These are phyloP conservation scores for Acrobasis consociella DNA, from an alignment of 2,888 invertebrate species.

Conservation along the genomic window DNA sequence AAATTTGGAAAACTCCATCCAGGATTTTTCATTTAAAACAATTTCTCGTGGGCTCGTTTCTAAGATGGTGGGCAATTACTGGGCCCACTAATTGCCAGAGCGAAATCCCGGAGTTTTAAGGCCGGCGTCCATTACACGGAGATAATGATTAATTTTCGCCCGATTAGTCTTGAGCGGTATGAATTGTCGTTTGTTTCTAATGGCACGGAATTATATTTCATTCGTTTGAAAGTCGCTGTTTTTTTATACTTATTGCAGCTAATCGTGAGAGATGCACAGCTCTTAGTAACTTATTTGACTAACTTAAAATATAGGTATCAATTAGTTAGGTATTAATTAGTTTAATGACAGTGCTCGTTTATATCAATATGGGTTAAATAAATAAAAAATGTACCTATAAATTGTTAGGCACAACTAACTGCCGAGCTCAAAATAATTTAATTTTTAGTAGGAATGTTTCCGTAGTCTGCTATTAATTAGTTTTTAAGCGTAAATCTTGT, in stretches of 20 bases:
- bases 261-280: not conserved
- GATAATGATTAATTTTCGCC: conserved; percentile 18
- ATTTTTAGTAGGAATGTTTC: no score
- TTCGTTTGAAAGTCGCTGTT: not conserved
- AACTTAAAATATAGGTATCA: no score
- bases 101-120: conserved; percentile 46
- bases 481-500: no score
- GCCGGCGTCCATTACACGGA: conserved; percentile 11
- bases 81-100: conserved; percentile 55
- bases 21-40: conserved; percentile 67
- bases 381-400: no score
- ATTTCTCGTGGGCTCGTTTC: conserved; percentile 54
- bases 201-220: not conserved
- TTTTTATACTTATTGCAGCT: not conserved
- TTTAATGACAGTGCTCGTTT: no score
- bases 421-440: no score
- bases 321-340: no score
- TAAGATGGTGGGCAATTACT: conserved; percentile 61
- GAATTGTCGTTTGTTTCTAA: not conserved
- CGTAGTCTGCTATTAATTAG: no score
- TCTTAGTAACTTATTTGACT: no score
- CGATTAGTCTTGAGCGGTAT: conserved; percentile 6
- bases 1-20: conserved; percentile 37
- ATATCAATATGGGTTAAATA: no score
- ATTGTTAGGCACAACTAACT: no score